Evolutionary conservation across 2,113 vertebrate genomes (phyloP).

Genomic region (Anoplopoma fimbria): DNA sequence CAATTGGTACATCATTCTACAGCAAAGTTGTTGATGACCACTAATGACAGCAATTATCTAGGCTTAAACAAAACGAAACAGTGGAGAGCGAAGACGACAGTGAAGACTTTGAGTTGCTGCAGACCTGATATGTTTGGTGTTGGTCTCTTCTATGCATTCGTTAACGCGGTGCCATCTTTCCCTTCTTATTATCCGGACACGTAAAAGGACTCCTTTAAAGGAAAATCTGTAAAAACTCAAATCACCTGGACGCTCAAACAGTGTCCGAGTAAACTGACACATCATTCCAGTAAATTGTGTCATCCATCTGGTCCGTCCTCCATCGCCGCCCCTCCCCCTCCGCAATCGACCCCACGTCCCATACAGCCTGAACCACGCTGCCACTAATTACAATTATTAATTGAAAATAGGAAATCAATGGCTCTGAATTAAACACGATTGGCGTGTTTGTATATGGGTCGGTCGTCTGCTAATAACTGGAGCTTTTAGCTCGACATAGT

Average conservation of each 20-base stretch:
- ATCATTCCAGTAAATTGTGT: conserved; percentile 74
- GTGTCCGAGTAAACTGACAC: conserved; percentile 27
- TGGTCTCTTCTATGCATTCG: conserved; percentile 20
- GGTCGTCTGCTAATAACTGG: conserved; percentile 69
- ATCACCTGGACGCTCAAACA: background rate
- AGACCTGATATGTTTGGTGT: too few relatives aligned
- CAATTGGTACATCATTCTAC: conserved; percentile 44
- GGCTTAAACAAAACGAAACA: background rate
- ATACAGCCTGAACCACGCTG: conserved; percentile 87
- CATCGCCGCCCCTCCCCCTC: conserved; percentile 34
- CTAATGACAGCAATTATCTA: conserved; percentile 62
- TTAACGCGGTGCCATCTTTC: conserved; percentile 12
- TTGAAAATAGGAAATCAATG: conserved; percentile 98
- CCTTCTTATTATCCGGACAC: conserved; percentile 45
- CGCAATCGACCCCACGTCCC: conserved; percentile 87
- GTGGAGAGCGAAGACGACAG: background rate
- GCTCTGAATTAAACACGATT: conserved; percentile 87
- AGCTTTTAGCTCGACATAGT: conserved; percentile 28
- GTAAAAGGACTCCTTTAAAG: too few relatives aligned
- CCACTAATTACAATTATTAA: conserved; percentile 98
- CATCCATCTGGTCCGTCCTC: conserved; percentile 84
- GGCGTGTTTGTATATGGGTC: conserved; percentile 82
- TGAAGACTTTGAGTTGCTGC: too few relatives aligned
- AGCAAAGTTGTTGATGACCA: conserved; percentile 29
- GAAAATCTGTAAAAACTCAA: conserved; percentile 29